Evolutionary conservation across 2,113 vertebrate species (phyloP).

Genomic region (Columba janthina): DNA sequence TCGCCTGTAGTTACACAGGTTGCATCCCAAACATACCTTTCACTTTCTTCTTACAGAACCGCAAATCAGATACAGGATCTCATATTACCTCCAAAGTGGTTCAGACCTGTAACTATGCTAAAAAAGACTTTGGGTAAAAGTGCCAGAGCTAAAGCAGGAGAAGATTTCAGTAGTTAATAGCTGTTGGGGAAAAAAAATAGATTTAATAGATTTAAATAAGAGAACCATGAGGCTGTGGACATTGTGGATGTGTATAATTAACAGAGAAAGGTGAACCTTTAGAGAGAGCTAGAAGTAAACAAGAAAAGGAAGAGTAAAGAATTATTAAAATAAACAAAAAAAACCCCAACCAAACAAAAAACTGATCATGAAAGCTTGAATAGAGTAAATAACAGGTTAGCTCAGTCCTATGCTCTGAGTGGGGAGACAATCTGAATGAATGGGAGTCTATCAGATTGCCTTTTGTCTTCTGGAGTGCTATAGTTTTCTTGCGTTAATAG

Average conservation of each 20-base stretch:
- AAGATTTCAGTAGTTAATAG: neutral
- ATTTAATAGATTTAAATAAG: neutral
- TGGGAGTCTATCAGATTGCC: neutral
- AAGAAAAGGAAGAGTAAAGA: neutral
- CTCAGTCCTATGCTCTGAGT: neutral
- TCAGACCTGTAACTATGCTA: neutral
- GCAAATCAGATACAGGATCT: neutral
- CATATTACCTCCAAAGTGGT: accelerated
- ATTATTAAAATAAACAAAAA: neutral
- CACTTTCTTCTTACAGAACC: neutral
- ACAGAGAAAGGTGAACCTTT: neutral
- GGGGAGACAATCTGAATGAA: neutral
- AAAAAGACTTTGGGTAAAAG: neutral
- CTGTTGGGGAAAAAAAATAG: neutral
- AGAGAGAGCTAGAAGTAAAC: neutral
- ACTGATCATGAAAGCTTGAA: neutral
- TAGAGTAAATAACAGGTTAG: neutral
- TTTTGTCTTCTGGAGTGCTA: neutral
- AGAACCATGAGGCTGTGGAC: neutral
- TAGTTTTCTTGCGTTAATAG: neutral
- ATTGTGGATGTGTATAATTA: neutral
- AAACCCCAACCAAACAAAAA: too few species aligned
- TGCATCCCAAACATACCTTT: neutral
- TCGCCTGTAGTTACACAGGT: neutral
- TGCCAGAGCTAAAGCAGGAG: neutral